Conservation (phyloP, 1,140 invertebrate species). For the Drosophila pandora region DNA sequence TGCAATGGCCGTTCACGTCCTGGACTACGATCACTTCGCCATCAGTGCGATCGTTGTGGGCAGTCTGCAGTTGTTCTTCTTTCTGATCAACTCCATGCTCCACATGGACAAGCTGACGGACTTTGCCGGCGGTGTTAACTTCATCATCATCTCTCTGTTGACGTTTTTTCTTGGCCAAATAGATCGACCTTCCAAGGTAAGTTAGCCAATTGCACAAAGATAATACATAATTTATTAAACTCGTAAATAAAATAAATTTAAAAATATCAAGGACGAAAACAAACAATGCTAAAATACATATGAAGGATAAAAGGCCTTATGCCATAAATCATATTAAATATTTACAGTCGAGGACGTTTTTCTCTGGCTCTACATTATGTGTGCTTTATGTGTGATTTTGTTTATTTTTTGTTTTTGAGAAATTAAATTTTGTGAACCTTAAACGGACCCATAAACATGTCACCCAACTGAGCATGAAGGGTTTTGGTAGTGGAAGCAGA, state of each 20-base stretch:
- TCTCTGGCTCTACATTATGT: not conserved
- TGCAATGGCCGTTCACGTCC: conserved; percentile 87
- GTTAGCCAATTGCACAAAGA: conserved; percentile 1
- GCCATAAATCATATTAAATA: conserved; percentile 1
- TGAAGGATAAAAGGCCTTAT: not conserved
- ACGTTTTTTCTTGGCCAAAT: conserved; percentile 94
- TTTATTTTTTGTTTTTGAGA: conserved; percentile 4
- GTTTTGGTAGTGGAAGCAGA: conserved; percentile 2
- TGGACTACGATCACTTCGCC: conserved; percentile 94
- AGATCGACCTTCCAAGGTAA: conserved; percentile 86
- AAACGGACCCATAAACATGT: conserved; percentile 47
- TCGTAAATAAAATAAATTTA: not conserved
- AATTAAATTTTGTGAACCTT: conserved; percentile 46
- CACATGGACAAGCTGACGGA: conserved; percentile 96
- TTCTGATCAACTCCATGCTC: conserved; percentile 92
- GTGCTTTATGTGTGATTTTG: not conserved
- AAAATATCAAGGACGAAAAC: not conserved
- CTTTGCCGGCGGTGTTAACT: conserved; percentile 96
- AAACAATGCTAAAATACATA: not conserved
- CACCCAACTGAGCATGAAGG: conserved; percentile 22
- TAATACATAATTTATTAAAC: not conserved
- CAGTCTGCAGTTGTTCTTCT: conserved; percentile 94
- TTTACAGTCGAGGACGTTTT: not conserved
- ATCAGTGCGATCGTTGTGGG: conserved; percentile 95
- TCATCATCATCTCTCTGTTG: conserved; percentile 93